Percentiles rank a stretch among this genome's conserved stretches.
phyloP scores from a whole-genome alignment of 1,140 invertebrate species.

The Pseudomyrmex sp. region DNA sequence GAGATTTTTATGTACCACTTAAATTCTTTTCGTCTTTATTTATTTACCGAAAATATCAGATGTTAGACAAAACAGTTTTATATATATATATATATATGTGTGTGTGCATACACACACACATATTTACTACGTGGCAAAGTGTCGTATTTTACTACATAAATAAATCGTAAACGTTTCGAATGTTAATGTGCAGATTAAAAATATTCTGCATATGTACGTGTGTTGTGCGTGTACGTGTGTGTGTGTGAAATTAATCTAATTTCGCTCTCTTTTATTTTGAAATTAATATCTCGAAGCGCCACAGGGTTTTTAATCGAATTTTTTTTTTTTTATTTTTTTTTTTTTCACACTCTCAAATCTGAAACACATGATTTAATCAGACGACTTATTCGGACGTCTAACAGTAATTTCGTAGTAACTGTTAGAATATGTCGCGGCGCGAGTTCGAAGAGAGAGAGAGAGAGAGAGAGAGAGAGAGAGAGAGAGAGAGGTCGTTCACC shows the following conservation, averaged over 20 bases:
- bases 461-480: constrained; percentile 47
- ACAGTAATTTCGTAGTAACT: constrained; percentile 71
- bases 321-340: no score
- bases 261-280: not conserved
- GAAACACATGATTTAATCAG: not conserved
- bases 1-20: constrained; percentile 43
- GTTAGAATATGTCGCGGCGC: constrained; percentile 58
- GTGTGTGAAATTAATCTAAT: no score
- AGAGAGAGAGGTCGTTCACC: constrained; percentile 65
- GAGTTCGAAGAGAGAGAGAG: constrained; percentile 18
- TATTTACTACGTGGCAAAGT: not conserved
- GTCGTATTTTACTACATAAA: no score
- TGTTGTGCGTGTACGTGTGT: no score
- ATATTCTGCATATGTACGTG: no score
- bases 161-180: no score
- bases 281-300: not conserved
- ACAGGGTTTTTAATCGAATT: not conserved
- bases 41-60: not conserved
- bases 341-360: constrained; percentile 9
- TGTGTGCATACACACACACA: not conserved
- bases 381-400: constrained; percentile 63
- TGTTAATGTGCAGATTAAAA: no score
- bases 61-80: constrained; percentile 14
- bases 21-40: constrained; percentile 21
- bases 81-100: constrained; percentile 12